Evolutionary conservation across 2,113 vertebrate species (phyloP).

Genomic region (Copsychus sechellarum): DNA sequence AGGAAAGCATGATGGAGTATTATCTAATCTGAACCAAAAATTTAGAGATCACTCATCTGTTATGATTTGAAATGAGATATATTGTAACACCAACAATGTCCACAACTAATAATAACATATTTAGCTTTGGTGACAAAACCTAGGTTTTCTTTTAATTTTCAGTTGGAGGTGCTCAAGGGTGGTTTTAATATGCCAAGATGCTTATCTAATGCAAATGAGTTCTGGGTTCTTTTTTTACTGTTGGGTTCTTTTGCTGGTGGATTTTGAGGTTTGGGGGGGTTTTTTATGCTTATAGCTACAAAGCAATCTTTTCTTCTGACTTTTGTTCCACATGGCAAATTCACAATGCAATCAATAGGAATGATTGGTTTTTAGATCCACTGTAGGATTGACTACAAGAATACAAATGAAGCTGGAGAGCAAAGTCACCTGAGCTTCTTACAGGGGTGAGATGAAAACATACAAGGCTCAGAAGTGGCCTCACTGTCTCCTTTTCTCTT

Average conservation of each 20-base stretch:
- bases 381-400: not conserved
- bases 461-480: not conserved
- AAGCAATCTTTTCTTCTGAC: not conserved
- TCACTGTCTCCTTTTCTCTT: not conserved
- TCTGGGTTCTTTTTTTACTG: not conserved
- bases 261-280: too few species aligned
- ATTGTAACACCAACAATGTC: not conserved
- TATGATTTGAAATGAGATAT: slow-evolving; percentile 25
- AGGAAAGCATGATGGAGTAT: not conserved
- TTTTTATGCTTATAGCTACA: not conserved
- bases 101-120: not conserved
- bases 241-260: fast-evolving
- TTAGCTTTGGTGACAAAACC: not conserved
- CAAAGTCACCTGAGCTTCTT: not conserved
- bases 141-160: slow-evolving; percentile 4
- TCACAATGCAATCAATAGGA: slow-evolving; percentile 38
- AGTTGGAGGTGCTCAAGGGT: not conserved
- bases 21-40: slow-evolving; percentile 23
- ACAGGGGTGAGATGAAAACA: not conserved
- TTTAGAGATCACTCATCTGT: slow-evolving; percentile 40
- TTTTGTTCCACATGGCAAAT: slow-evolving; percentile 21
- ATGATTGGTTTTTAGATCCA: slow-evolving; percentile 9
- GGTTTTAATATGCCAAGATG: not conserved
- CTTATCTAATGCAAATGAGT: not conserved
- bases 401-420: slow-evolving; percentile 22